These are phyloP conservation scores for Mythimna lalbum DNA, from an alignment of 2,888 invertebrate genomes.

Conservation along the genomic window DNA sequence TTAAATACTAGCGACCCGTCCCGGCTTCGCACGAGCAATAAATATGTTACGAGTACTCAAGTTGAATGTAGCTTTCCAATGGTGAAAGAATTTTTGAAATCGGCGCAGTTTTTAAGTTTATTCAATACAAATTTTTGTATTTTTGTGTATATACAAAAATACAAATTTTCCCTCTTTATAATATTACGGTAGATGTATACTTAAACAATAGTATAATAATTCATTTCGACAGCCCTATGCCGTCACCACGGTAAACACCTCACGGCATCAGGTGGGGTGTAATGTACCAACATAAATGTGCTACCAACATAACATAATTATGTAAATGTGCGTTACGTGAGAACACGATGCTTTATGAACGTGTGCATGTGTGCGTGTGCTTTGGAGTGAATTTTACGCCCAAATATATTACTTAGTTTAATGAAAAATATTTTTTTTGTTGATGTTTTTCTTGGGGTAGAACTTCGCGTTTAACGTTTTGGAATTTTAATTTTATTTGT, in stretches of 20 bases:
- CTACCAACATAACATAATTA: conserved; percentile 65
- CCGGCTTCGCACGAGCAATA: no score
- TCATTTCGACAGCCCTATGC: conserved; percentile 51
- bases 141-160: no score
- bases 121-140: no score
- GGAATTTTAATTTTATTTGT: not conserved
- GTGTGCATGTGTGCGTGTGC: conserved; percentile 43
- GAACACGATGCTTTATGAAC: conserved; percentile 59
- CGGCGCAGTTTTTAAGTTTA: no score
- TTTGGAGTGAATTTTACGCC: conserved; percentile 25
- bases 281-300: conserved; percentile 56
- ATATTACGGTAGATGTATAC: no score
- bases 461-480: not conserved
- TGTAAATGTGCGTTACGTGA: conserved; percentile 66
- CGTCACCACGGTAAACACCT: conserved; percentile 73
- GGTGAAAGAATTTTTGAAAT: no score
- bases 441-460: not conserved
- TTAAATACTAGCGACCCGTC: no score
- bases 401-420: conserved; percentile 49
- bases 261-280: conserved; percentile 75
- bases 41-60: no score
- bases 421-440: conserved; percentile 43
- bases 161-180: no score
- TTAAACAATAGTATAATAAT: not conserved
- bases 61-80: no score